Percentiles rank a stretch among this genome's conserved stretches.
Conservation (phyloP, 2,797 vertebrate genomes). For the Hypotaenidia philippensis region DNA sequence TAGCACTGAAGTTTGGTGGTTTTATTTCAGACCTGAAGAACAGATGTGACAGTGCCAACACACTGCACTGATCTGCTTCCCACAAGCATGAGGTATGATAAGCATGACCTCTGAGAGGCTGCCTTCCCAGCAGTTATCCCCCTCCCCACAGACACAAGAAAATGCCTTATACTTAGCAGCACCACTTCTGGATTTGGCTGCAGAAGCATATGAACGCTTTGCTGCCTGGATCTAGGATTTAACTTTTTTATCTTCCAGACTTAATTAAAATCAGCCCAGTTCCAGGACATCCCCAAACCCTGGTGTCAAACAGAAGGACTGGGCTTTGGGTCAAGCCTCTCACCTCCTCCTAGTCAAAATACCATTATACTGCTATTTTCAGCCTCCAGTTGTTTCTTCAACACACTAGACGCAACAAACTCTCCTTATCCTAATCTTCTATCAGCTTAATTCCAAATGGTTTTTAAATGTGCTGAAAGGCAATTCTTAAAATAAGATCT, state of each 20-base stretch:
- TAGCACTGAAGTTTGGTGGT: not conserved
- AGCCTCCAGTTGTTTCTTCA: not conserved
- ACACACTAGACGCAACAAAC: not conserved
- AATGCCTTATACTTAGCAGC: not conserved
- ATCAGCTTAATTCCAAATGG: not conserved
- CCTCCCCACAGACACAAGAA: rapidly evolving
- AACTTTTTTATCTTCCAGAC: not conserved
- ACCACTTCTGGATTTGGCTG: not conserved
- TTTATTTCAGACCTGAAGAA: slow-evolving; percentile 8
- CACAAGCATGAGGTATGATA: rapidly evolving
- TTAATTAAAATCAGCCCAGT: not conserved
- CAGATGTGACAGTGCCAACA: not conserved
- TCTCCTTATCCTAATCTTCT: not conserved
- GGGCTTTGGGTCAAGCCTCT: not conserved
- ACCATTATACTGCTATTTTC: not conserved
- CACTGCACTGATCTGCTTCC: not conserved
- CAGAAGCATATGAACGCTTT: not conserved
- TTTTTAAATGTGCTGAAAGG: not conserved
- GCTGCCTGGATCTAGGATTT: not conserved
- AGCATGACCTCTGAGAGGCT: rapidly evolving
- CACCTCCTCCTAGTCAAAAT: not conserved
- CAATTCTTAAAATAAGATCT: not conserved
- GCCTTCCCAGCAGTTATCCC: not conserved
- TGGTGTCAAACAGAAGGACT: not conserved
- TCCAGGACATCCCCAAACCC: not conserved